Conservation (phyloP, 1,140 invertebrate species). For the Aphis craccivora region DNA sequence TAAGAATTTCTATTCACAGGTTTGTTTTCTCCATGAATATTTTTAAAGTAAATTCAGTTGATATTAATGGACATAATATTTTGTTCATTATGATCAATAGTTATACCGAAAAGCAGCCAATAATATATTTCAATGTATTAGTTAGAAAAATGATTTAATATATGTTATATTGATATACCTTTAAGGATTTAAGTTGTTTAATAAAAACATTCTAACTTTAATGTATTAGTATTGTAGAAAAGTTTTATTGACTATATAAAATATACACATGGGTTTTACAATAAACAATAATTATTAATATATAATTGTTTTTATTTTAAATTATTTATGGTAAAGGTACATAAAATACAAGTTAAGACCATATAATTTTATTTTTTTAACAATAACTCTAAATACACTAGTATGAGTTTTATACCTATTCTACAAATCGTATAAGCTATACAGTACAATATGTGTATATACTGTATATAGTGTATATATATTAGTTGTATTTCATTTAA, state of each 20-base stretch:
- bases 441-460: not conserved
- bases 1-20: not conserved
- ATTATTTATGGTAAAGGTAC: not conserved
- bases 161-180: no score
- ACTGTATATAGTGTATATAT: not conserved
- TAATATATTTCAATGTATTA: accelerated
- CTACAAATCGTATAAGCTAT: not conserved
- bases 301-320: not conserved
- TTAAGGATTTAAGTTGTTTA: not conserved
- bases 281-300: not conserved
- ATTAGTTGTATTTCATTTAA: not conserved
- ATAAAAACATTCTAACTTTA: not conserved
- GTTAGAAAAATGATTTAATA: not conserved
- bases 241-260: not conserved
- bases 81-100: not conserved
- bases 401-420: not conserved
- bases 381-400: not conserved
- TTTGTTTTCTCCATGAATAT: not conserved
- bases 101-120: not conserved
- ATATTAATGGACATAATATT: not conserved
- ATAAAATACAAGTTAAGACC: not conserved
- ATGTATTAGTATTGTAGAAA: not conserved
- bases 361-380: not conserved
- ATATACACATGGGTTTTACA: not conserved
- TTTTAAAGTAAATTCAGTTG: not conserved